Percentiles rank a stretch among this genome's conserved stretches.
Conservation (phyloP, 2,797 vertebrate species). For the Tragopan temminckii region DNA sequence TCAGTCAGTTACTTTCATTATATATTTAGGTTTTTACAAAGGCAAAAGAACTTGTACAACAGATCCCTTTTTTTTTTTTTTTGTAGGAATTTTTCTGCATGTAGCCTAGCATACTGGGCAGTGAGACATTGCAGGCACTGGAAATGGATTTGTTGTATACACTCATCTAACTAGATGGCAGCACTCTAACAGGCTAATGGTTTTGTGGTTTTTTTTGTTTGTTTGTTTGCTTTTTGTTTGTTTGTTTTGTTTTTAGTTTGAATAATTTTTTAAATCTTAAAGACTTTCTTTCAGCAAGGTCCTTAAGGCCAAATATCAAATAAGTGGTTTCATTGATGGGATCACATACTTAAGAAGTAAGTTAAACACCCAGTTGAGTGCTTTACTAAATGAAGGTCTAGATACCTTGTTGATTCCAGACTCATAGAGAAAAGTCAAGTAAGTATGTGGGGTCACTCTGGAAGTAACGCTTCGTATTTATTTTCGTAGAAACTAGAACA, state of each 20-base stretch:
- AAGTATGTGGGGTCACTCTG: neutral
- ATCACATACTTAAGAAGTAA: neutral
- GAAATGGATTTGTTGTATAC: conserved; percentile 65
- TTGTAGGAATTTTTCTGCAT: neutral
- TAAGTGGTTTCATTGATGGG: neutral
- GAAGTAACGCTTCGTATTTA: neutral
- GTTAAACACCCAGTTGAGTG: neutral
- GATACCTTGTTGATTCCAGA: neutral
- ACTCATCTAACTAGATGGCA: conserved; percentile 79
- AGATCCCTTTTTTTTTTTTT: neutral
- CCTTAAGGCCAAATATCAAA: neutral
- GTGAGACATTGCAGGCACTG: conserved; percentile 9
- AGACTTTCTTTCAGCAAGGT: neutral
- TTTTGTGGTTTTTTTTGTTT: neutral
- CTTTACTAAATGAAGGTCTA: neutral
- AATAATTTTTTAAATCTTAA: neutral
- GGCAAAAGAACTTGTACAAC: neutral
- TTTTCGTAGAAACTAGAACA: neutral
- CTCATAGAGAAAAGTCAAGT: neutral
- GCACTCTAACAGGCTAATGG: conserved; percentile 68
- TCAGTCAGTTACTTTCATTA: neutral
- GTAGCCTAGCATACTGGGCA: neutral
- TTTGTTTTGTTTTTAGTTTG: neutral
- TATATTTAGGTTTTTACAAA: neutral
- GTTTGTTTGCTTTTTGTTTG: too few species aligned